Base-by-base conservation (phyloP, 2,113 vertebrate genomes). In the Diadophis punctatus region DNA sequence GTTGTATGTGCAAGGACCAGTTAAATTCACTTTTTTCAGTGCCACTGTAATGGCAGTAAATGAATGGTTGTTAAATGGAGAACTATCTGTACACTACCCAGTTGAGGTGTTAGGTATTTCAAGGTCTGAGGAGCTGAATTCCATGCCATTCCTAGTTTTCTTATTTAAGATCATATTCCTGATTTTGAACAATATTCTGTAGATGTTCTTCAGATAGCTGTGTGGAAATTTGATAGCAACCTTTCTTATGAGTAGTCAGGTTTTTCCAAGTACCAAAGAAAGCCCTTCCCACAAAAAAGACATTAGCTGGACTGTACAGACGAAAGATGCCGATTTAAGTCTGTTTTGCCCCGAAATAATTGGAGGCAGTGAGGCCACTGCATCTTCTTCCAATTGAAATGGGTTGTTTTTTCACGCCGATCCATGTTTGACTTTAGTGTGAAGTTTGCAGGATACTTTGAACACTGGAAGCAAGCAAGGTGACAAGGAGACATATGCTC, bases 381-480 rank as follows among this genome's bases (percentile, higher is more conserved):
- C 97, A 98, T 97, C 95, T 98, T 97, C 97, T 98, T 98, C 96
- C 97, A 96, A 94, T 98, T 98, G 90, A 95, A 97, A 95, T 98
- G 98, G 95, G 97, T 95, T 93, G 98, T 98, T 98, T 98, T 98
- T 90, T 98, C 96, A 0, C 97, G 98, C 8, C 97, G 97, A 53
- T 98, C 98, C 11, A 98, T 97, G 16, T 98, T 98, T 89, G 98
- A 98, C 93, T 98, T 98, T 93, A 98, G 97, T 0, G 98, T 98
- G 97, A 98, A 98, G 97, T 98, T 98, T 30, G 97, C 97, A 0
- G 98, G 97, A 86, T 98, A 98, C 34, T 96, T 97, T 74, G 98
- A 97, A 96, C 98, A 98, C 90, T 96, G 96, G 97, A 98, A 98
- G 95, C 98, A 98, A 0, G 95, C 86, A 0, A 97, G 94, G 20